phyloP scores from a whole-genome alignment of 1,140 invertebrate species.

The Papilio polyxenes region DNA sequence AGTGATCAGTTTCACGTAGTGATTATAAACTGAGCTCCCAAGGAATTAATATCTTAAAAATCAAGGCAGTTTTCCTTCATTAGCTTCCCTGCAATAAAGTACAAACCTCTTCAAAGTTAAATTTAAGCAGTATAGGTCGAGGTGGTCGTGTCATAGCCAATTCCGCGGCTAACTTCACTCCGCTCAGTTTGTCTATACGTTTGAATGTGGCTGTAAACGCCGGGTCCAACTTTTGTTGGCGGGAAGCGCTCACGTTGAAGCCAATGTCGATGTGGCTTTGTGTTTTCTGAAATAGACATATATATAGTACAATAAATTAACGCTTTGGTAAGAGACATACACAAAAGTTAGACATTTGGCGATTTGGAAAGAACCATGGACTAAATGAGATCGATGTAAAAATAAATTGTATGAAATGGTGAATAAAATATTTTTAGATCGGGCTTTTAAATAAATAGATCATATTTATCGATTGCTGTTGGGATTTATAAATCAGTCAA shows the following conservation, averaged over 20 bases:
- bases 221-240: constrained; percentile 57
- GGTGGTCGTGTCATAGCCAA: constrained; percentile 61
- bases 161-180: constrained; percentile 66
- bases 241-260: constrained; percentile 71
- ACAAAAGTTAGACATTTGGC: too few species aligned
- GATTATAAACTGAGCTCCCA: too few species aligned
- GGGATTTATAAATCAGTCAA: too few species aligned
- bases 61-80: neutral
- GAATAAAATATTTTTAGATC: too few species aligned
- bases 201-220: constrained; percentile 62
- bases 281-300: constrained; percentile 66
- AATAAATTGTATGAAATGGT: too few species aligned
- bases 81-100: neutral
- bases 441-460: too few species aligned
- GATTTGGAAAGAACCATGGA: too few species aligned
- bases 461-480: too few species aligned
- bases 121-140: constrained; percentile 58
- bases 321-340: neutral
- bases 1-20: too few species aligned
- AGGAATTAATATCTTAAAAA: too few species aligned
- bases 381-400: too few species aligned
- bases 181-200: constrained; percentile 66
- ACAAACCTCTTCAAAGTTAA: constrained; percentile 73
- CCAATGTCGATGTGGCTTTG: constrained; percentile 71
- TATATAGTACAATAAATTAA: neutral